Conservation (phyloP, 2,113 vertebrate species). For the Vombatus ursinus region DNA sequence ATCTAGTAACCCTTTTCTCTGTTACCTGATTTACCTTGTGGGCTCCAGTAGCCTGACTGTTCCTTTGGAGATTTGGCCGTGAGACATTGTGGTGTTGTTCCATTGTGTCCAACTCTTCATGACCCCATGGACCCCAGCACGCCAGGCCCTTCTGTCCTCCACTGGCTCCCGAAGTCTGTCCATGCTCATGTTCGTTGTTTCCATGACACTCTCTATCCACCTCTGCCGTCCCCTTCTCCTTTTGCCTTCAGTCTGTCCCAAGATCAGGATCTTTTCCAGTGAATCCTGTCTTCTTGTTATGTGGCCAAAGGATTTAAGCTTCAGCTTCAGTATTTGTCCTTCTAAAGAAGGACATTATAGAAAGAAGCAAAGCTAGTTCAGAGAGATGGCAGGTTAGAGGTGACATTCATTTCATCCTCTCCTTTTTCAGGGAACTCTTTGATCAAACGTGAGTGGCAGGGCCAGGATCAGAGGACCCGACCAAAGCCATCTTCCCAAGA, state of each 20-base stretch:
- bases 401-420: not conserved
- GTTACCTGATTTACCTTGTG: not conserved
- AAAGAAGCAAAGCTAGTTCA: not conserved
- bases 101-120: too few relatives aligned
- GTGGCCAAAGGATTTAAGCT: not conserved
- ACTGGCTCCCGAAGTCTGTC: not conserved
- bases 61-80: not conserved
- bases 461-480: not conserved
- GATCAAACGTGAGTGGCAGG: not conserved
- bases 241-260: not conserved
- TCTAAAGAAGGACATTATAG: not conserved
- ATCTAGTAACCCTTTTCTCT: not conserved
- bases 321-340: not conserved
- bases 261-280: not conserved
- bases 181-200: not conserved
- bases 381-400: not conserved
- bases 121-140: not conserved
- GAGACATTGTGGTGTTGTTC: too few relatives aligned
- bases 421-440: not conserved
- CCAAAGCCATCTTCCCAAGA: not conserved
- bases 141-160: not conserved
- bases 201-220: not conserved
- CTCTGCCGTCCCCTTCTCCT: not conserved
- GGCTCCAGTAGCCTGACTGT: not conserved
- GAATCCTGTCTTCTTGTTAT: not conserved